These are phyloP conservation scores for Apotomis turbidana DNA, from an alignment of 2,888 invertebrate species.

Conservation along the genomic window DNA sequence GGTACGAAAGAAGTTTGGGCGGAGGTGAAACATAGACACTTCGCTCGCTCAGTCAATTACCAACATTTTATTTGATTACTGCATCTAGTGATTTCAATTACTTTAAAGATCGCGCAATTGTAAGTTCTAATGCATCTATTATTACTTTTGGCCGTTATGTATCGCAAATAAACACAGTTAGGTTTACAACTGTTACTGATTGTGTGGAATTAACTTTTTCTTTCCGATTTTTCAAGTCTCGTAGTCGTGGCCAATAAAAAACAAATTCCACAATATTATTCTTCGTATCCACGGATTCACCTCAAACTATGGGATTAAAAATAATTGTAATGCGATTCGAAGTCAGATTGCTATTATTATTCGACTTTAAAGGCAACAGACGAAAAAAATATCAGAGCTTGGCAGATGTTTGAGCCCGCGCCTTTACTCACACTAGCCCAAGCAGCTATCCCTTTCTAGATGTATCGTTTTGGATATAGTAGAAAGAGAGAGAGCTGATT, in stretches of 20 bases:
- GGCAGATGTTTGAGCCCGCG: conserved; percentile 79
- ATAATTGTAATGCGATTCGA: conserved; percentile 51
- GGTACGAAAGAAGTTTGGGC: too few species aligned
- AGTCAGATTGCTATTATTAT: conserved; percentile 63
- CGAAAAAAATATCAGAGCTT: conserved; percentile 70
- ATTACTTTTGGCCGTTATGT: too few species aligned
- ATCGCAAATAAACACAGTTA: too few species aligned
- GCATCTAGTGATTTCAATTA: too few species aligned
- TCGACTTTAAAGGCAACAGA: conserved; percentile 59
- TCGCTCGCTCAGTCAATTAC: too few species aligned
- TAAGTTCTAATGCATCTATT: too few species aligned
- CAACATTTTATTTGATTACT: too few species aligned
- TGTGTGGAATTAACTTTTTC: neutral
- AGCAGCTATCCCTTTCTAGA: conserved; percentile 50
- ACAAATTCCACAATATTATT: neutral
- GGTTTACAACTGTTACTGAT: too few species aligned
- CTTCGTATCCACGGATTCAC: neutral
- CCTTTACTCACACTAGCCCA: conserved; percentile 58
- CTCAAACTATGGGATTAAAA: conserved; percentile 34
- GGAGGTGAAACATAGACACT: too few species aligned
- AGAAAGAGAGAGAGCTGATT: conserved; percentile 57
- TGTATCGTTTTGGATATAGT: conserved; percentile 15
- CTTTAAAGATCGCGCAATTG: too few species aligned
- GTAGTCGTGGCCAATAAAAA: neutral
- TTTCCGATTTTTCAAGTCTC: neutral